phyloP scores from a whole-genome alignment of 2,113 vertebrate genomes.

The Plecotus auritus region DNA sequence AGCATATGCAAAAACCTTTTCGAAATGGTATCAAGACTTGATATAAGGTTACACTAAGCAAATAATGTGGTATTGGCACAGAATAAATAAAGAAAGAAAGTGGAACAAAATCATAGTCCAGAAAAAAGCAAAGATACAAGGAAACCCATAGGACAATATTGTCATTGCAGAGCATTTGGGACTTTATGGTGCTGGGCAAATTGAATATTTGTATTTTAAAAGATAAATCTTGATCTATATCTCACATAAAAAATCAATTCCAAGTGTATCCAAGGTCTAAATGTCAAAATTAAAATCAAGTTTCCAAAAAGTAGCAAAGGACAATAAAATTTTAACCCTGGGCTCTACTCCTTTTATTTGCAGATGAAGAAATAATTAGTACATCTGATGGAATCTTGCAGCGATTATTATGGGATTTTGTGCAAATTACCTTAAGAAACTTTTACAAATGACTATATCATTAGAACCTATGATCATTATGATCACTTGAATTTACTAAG shows the following conservation, averaged over 20 bases:
- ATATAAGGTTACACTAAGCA: background rate
- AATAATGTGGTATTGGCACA: background rate
- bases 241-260: background rate
- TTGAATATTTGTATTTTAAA: conserved; percentile 13
- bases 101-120: background rate
- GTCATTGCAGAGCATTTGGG: background rate
- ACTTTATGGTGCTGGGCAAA: background rate
- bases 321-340: background rate
- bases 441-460: background rate
- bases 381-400: background rate
- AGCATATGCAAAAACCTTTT: background rate
- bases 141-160: background rate
- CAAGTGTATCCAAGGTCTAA: background rate
- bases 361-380: background rate
- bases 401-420: background rate
- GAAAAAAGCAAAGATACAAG: background rate
- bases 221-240: background rate
- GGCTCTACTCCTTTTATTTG: background rate
- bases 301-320: background rate
- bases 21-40: background rate
- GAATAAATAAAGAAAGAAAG: background rate
- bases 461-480: background rate
- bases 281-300: background rate
- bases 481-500: background rate
- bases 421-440: background rate